These are phyloP conservation scores for Coracopsis vasa DNA, from an alignment of 2,113 vertebrate genomes.

Conservation along the genomic window DNA sequence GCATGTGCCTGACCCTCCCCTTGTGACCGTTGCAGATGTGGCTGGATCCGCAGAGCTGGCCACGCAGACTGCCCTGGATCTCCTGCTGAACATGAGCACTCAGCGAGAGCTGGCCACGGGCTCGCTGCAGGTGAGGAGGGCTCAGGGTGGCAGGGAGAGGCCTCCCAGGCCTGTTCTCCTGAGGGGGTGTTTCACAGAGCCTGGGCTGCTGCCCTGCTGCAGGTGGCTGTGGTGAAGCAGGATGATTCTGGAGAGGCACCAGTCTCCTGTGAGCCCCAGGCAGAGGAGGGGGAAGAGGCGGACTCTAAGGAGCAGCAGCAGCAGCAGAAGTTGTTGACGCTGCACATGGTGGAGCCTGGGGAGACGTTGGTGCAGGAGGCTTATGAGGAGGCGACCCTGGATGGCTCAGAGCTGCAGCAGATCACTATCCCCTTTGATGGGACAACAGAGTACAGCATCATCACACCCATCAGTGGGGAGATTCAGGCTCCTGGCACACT, in stretches of 20 bases:
- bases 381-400: constrained; percentile 69
- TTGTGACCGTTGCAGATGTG: constrained; percentile 12
- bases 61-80: constrained; percentile 89
- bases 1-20: neutral
- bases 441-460: constrained; percentile 81
- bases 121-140: constrained; percentile 84
- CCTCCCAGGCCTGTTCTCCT: neutral
- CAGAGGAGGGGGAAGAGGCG: neutral
- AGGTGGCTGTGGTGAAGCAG: constrained; percentile 87
- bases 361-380: constrained; percentile 75
- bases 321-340: constrained; percentile 83
- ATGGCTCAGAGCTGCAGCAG: constrained; percentile 79
- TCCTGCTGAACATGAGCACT: constrained; percentile 93
- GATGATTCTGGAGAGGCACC: constrained; percentile 7
- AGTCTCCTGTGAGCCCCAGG: neutral
- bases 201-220: neutral
- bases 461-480: constrained; percentile 81
- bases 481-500: constrained; percentile 74
- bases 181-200: neutral
- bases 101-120: constrained; percentile 83
- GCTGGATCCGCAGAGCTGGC: constrained; percentile 82
- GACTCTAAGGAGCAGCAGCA: constrained; percentile 5
- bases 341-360: constrained; percentile 84
- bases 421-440: constrained; percentile 79
- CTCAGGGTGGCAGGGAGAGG: neutral